phyloP scores from a whole-genome alignment of 2,888 invertebrate genomes.

The Pelosia muscerda region DNA sequence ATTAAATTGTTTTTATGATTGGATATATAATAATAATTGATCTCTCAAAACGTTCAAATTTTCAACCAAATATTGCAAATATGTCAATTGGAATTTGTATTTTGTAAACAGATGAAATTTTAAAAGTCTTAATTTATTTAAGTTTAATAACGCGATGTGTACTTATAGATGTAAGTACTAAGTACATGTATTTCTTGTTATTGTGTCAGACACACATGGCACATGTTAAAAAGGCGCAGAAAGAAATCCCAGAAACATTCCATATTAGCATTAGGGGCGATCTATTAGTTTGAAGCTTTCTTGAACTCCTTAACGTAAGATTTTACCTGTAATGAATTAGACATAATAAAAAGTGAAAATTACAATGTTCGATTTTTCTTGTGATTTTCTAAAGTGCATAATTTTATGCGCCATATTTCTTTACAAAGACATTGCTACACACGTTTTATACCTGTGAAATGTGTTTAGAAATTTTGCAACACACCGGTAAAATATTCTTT shows the following conservation, averaged over 20 bases:
- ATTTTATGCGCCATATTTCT: too few relatives aligned
- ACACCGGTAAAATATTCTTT: too few relatives aligned
- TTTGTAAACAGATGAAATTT: not conserved
- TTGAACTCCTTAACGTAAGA: too few relatives aligned
- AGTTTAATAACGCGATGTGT: not conserved
- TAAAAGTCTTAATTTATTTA: not conserved
- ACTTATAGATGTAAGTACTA: conserved; percentile 3
- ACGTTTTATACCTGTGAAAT: too few relatives aligned
- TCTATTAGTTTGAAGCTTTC: not conserved
- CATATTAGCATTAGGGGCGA: not conserved
- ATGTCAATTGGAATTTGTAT: not conserved
- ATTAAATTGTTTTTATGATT: not conserved
- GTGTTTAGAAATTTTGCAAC: too few relatives aligned
- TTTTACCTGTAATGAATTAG: too few relatives aligned
- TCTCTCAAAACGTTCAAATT: not conserved
- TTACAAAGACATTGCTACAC: too few relatives aligned
- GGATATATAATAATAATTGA: not conserved
- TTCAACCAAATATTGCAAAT: not conserved
- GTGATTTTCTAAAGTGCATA: too few relatives aligned
- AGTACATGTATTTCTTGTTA: not conserved
- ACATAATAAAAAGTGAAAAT: too few relatives aligned
- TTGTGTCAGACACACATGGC: not conserved
- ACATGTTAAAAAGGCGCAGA: not conserved
- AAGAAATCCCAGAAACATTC: not conserved
- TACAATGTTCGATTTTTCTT: too few relatives aligned